Evolutionary conservation across 30 jellyfish, hydroid and myxozoan species (phyloP), one percentile per base, ranked within the genome.

Genomic region (Nemopilema nomurai): DNA sequence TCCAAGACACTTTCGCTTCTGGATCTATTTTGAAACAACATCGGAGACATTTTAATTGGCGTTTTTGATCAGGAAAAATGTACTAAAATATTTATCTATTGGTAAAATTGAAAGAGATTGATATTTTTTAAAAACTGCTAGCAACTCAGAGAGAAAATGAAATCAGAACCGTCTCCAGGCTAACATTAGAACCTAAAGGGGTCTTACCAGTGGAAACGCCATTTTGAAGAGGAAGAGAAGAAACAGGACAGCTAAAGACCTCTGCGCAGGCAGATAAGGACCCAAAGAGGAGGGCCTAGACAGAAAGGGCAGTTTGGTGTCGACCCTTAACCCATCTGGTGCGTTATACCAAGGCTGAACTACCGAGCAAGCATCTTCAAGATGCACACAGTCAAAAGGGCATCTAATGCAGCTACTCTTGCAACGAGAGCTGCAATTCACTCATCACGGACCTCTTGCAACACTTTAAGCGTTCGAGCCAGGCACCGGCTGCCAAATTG

Each of bases 371-470:
- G 49, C 77, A 4, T 51, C 66, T 62, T 6, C 77, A 77, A 77
- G 19, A 74, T 74, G 84, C 84, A 74, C 70, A 74, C 84, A 74
- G 69, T 74, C 51, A 74, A 74, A 41, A 74, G 84, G 41, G 84
- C 32, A 20, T 49, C 84, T 18, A 32, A 70, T 1, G 21, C 84
- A 31, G 84, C 84, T 19, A 25, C 84, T 21, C 84, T 32, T 52
- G 27, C 41, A 24, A 28, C 84, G 16, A 74, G 84, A 74, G 65
- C 51, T 22, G 84, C 71, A 20, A 29, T 67, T 23, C 66, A 65
- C 20, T 32, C 62, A 25, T 26, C 53, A 24, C 32, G 84, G 69
- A 21, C 41, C 32, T 28, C 71, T 41, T 0, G 71, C 69, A 67
- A 67, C 32, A 33, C 77, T 18, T 49, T 21, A 20, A 67, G 32